Conservation (phyloP, 2,797 vertebrate genomes). For the Eptatretus atami region DNA sequence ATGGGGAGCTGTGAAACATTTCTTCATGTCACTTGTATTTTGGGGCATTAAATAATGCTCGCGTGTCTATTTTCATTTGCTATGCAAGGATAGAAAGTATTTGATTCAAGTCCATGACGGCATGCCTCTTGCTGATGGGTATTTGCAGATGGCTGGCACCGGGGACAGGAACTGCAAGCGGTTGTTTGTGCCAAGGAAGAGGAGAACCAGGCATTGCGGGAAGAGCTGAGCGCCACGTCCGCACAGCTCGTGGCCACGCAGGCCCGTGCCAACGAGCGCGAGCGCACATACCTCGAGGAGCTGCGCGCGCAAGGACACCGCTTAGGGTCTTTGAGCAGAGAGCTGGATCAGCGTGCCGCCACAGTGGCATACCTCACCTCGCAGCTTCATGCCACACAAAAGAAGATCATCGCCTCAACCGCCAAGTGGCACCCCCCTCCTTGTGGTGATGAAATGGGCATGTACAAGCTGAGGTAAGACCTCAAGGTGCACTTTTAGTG, state of each 20-base stretch:
- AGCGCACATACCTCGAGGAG: slow-evolving; percentile 84
- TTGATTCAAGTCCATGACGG: too few relatives aligned
- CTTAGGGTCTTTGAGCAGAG: slow-evolving; percentile 45
- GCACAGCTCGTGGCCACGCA: slow-evolving; percentile 65
- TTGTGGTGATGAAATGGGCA: too few relatives aligned
- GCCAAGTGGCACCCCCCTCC: too few relatives aligned
- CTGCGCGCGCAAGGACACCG: slow-evolving; percentile 85
- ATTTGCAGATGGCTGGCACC: neutral
- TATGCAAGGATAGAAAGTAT: too few relatives aligned
- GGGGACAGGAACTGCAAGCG: slow-evolving; percentile 52
- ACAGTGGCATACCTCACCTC: slow-evolving; percentile 76
- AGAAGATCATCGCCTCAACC: slow-evolving; percentile 29
- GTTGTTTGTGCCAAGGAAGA: slow-evolving; percentile 51
- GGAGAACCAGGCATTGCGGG: slow-evolving; percentile 43
- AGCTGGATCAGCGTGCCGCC: slow-evolving; percentile 73
- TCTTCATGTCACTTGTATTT: too few relatives aligned
- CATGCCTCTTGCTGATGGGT: neutral
- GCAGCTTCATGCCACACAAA: slow-evolving; percentile 68
- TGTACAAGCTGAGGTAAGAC: too few relatives aligned
- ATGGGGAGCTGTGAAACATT: too few relatives aligned
- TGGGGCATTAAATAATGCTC: neutral
- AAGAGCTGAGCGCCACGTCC: slow-evolving; percentile 66
- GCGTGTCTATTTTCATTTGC: neutral
- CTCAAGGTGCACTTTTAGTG: too few relatives aligned
- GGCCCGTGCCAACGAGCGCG: slow-evolving; percentile 59